phyloP scores from a whole-genome alignment of 2,113 vertebrate species.

The Gallinago media region DNA sequence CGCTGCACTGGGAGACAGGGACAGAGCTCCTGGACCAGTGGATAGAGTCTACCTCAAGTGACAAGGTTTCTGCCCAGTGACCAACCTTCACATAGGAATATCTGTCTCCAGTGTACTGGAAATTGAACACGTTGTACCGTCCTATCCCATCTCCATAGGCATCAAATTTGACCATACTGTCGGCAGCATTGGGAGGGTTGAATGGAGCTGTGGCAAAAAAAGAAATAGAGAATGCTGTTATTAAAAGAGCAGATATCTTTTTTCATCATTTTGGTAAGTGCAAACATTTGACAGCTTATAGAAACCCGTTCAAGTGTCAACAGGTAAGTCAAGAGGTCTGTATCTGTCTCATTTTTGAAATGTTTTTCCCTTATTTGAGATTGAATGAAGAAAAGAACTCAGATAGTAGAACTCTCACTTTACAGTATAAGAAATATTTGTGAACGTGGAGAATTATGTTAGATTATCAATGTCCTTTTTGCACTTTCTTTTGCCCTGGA shows the following conservation, averaged over 20 bases:
- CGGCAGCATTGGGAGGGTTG: conserved; percentile 83
- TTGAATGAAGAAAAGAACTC: neutral
- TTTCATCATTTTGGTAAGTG: neutral
- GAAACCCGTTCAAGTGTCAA: neutral
- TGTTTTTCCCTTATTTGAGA: neutral
- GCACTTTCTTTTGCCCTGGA: neutral
- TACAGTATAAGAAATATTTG: neutral
- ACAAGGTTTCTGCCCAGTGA: conserved; percentile 94
- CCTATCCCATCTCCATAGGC: conserved; percentile 93
- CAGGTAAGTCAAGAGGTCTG: neutral
- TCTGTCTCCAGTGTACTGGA: conserved; percentile 86
- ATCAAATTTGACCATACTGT: conserved; percentile 95
- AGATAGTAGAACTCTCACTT: neutral
- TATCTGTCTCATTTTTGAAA: neutral
- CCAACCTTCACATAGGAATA: conserved; percentile 92
- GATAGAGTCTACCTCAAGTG: conserved; percentile 86
- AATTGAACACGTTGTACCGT: conserved; percentile 97
- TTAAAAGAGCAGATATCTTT: neutral
- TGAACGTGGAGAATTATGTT: neutral
- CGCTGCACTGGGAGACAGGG: conserved; percentile 95
- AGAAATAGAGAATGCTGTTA: neutral
- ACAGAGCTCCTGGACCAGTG: conserved; percentile 89
- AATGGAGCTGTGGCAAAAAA: conserved; percentile 85
- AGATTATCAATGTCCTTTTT: neutral
- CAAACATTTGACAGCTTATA: neutral